phyloP scores from a whole-genome alignment of 2,888 invertebrate genomes.

The Parnassius glacialis region DNA sequence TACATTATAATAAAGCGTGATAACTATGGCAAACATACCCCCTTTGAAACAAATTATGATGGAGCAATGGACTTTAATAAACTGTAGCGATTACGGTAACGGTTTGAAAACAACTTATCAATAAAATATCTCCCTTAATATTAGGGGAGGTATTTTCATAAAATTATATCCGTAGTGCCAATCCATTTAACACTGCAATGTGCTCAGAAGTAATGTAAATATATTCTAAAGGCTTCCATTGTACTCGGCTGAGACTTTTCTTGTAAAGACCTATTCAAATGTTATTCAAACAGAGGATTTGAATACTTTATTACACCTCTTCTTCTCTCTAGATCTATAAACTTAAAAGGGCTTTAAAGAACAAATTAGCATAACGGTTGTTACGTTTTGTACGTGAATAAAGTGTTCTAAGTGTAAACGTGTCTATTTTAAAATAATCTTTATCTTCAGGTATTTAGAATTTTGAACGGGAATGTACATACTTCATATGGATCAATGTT shows the following conservation, averaged over 20 bases:
- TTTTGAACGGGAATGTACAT: too few relatives aligned
- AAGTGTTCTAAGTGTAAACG: too few relatives aligned
- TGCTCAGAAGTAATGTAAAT: too few relatives aligned
- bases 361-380: background rate
- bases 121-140: background rate
- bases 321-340: background rate
- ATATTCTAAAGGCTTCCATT: background rate
- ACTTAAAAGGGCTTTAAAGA: background rate
- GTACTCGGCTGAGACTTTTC: background rate
- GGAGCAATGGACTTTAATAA: too few relatives aligned
- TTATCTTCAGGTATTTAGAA: too few relatives aligned
- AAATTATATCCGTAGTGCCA: background rate
- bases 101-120: background rate
- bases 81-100: background rate
- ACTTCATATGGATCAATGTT: too few relatives aligned
- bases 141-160: background rate
- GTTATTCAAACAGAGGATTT: background rate
- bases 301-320: background rate
- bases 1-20: too few relatives aligned
- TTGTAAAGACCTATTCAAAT: background rate
- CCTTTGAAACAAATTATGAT: too few relatives aligned
- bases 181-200: background rate
- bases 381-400: too few relatives aligned
- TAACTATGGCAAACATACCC: too few relatives aligned
- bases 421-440: too few relatives aligned